Conservation (phyloP, 2,797 vertebrate species). For the Vultur gryphus region DNA sequence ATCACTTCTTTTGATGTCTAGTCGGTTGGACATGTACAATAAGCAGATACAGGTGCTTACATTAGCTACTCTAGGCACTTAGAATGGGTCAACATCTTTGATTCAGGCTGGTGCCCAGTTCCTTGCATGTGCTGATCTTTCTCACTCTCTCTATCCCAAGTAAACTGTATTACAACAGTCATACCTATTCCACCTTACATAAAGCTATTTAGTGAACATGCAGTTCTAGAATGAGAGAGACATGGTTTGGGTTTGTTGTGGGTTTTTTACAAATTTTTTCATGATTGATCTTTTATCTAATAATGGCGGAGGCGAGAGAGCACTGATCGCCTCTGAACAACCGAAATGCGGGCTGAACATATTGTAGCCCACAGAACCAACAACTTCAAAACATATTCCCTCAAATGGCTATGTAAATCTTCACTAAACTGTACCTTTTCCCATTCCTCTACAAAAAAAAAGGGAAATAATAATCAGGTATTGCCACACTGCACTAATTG, state of each 20-base stretch:
- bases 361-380: background rate
- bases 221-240: background rate
- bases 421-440: background rate
- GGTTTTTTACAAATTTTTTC: background rate
- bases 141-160: background rate
- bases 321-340: background rate
- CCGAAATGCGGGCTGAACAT: background rate
- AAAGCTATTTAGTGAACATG: background rate
- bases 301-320: background rate
- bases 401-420: background rate
- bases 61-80: background rate
- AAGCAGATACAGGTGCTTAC: background rate
- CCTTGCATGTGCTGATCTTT: background rate
- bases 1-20: background rate
- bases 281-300: background rate
- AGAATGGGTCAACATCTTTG: background rate
- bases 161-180: background rate
- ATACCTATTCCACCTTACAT: background rate
- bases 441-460: background rate
- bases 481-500: background rate
- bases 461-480: background rate
- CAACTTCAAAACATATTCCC: background rate
- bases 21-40: background rate
- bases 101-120: background rate
- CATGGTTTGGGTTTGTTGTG: rapidly evolving